phyloP scores from a whole-genome alignment of 2,888 invertebrate genomes.

The Epinotia bilunana region DNA sequence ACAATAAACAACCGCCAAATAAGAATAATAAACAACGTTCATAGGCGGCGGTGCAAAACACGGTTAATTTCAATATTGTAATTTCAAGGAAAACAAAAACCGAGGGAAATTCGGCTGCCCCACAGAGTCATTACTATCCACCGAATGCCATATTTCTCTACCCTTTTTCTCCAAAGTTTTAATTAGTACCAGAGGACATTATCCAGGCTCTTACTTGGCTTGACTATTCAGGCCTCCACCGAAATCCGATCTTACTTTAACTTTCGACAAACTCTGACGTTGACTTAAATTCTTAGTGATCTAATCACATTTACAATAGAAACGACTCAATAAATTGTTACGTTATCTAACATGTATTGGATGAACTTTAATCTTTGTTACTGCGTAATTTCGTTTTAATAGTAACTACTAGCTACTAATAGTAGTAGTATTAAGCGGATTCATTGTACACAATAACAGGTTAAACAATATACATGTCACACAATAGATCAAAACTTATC shows the following conservation, averaged over 20 bases:
- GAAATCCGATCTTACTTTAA: slow-evolving; percentile 65
- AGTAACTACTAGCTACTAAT: no score
- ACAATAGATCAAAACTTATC: no score
- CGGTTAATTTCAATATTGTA: slow-evolving; percentile 62
- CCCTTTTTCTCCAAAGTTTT: slow-evolving; percentile 82
- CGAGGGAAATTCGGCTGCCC: slow-evolving; percentile 71
- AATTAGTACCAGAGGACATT: slow-evolving; percentile 84
- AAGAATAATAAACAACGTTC: slow-evolving; percentile 42
- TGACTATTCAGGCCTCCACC: slow-evolving; percentile 63
- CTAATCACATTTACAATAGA: slow-evolving; percentile 37
- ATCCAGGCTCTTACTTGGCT: slow-evolving; percentile 71
- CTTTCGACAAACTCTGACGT: slow-evolving; percentile 30
- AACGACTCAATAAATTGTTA: background rate
- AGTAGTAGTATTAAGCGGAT: no score
- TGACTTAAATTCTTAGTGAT: slow-evolving; percentile 40
- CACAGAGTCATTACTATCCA: slow-evolving; percentile 75
- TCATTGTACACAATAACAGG: no score
- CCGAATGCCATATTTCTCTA: slow-evolving; percentile 79
- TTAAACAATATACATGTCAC: no score
- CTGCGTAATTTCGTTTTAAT: no score
- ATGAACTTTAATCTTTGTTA: background rate
- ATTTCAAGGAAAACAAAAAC: slow-evolving; percentile 69
- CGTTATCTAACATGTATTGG: background rate
- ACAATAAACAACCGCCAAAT: slow-evolving; percentile 24
- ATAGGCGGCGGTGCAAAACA: slow-evolving; percentile 37